Evolutionary conservation across 2,888 invertebrate species (phyloP).

Genomic region (Sphaerophoria rueppellii): DNA sequence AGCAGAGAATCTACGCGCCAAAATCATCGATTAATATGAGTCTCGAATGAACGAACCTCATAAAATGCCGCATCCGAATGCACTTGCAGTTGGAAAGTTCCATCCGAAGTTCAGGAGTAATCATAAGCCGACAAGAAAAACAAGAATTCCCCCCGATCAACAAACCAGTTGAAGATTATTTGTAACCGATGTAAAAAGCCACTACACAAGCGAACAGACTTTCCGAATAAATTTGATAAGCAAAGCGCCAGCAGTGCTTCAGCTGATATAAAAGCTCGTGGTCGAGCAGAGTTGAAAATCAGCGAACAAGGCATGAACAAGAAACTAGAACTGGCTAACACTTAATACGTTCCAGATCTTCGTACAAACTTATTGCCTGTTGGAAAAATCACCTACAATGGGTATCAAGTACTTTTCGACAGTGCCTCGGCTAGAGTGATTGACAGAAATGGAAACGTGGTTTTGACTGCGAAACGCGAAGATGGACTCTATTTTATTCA

Average conservation of each 20-base stretch:
- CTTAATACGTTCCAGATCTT: slow-evolving; percentile 4
- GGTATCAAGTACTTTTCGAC: slow-evolving; percentile 11
- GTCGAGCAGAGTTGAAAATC: not conserved
- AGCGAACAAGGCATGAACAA: too few relatives aligned
- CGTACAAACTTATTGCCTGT: slow-evolving; percentile 20
- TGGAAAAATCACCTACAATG: slow-evolving; percentile 15
- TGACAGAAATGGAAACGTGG: not conserved
- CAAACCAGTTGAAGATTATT: too few relatives aligned
- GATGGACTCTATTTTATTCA: slow-evolving; percentile 5
- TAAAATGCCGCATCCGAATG: too few relatives aligned
- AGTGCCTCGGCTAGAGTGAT: not conserved
- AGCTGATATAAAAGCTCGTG: slow-evolving; percentile 18
- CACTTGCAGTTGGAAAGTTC: not conserved
- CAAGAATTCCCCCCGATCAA: too few relatives aligned
- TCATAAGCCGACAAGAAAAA: not conserved
- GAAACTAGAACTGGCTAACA: not conserved
- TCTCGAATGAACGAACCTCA: not conserved
- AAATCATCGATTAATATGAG: not conserved
- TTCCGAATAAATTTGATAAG: not conserved
- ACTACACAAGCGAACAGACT: not conserved
- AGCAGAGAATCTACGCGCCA: not conserved
- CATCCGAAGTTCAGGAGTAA: not conserved
- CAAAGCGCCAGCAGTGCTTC: slow-evolving; percentile 1
- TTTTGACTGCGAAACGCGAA: not conserved
- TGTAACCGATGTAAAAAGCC: too few relatives aligned